Percentiles rank a stretch among this genome's conserved stretches.
phyloP scores from a whole-genome alignment of 2,113 vertebrate genomes.

The Myotis lucifugus region DNA sequence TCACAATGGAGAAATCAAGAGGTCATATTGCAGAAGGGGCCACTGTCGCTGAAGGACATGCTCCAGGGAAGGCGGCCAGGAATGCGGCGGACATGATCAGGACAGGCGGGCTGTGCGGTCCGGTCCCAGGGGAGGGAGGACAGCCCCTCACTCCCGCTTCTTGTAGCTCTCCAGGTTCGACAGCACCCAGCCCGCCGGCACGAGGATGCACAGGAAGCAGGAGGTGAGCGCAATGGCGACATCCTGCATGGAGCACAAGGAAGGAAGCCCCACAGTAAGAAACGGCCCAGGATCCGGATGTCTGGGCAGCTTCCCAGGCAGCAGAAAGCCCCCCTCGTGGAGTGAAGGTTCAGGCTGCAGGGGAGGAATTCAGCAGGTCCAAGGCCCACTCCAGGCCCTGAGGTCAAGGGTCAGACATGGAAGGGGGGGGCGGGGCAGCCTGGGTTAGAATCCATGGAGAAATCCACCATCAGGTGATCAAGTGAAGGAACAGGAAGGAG shows the following conservation, averaged over 20 bases:
- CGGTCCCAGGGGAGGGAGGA: neutral
- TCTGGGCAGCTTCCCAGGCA: neutral
- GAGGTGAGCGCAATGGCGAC: slow-evolving; percentile 48
- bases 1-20: neutral
- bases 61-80: slow-evolving; percentile 6
- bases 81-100: slow-evolving; percentile 33
- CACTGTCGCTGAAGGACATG: slow-evolving; percentile 19
- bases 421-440: neutral
- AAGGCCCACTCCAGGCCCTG: neutral
- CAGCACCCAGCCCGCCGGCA: slow-evolving; percentile 75
- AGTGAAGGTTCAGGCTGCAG: neutral
- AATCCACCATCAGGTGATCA: neutral
- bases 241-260: slow-evolving; percentile 63
- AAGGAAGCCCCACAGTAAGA: slow-evolving; percentile 4
- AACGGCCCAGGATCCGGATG: neutral
- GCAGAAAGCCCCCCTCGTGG: neutral
- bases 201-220: slow-evolving; percentile 69
- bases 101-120: neutral
- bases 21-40: slow-evolving; percentile 34
- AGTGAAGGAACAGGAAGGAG: neutral
- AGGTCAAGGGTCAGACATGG: neutral
- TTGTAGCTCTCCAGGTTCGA: slow-evolving; percentile 78
- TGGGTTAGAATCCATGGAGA: neutral
- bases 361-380: neutral
- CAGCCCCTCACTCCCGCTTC: slow-evolving; percentile 71